Percentiles rank a stretch among this genome's conserved stretches.
phyloP scores from a whole-genome alignment of 2,113 vertebrate genomes.

The Brachyhypopomus gauderio region DNA sequence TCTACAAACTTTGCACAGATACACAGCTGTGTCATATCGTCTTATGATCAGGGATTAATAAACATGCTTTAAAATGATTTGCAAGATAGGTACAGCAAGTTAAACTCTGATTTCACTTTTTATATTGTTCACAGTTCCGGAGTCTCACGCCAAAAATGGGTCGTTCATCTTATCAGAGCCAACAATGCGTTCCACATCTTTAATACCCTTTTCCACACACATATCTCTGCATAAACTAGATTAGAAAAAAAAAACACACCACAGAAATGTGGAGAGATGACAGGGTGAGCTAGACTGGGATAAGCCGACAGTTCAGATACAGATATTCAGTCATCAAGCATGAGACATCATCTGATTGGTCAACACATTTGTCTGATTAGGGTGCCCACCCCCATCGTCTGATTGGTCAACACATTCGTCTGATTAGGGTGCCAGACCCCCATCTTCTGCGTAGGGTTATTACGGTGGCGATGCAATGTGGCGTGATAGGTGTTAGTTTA shows the following conservation, averaged over 20 bases:
- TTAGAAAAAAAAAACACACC: background rate
- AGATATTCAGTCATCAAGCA: slow-evolving; percentile 14
- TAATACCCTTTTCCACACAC: no score
- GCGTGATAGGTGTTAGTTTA: slow-evolving; percentile 12
- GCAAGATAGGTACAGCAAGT: no score
- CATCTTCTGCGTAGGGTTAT: slow-evolving; percentile 13
- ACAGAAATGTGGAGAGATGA: slow-evolving; percentile 28
- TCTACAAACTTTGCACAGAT: no score
- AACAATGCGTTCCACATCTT: no score
- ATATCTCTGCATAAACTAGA: background rate
- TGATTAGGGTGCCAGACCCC: slow-evolving; percentile 14
- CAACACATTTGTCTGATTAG: background rate
- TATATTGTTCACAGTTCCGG: no score
- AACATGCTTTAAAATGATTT: no score
- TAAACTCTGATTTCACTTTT: no score
- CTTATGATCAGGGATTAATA: no score
- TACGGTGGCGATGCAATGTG: background rate
- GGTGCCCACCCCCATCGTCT: background rate
- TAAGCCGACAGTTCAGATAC: no score
- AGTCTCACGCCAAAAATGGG: no score
- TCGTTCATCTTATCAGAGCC: no score
- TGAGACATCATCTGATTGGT: background rate
- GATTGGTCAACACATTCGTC: background rate
- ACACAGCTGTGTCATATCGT: no score
- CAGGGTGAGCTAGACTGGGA: background rate